phyloP scores from a whole-genome alignment of 2,797 vertebrate genomes.

The Leucoraja ocellata region DNA sequence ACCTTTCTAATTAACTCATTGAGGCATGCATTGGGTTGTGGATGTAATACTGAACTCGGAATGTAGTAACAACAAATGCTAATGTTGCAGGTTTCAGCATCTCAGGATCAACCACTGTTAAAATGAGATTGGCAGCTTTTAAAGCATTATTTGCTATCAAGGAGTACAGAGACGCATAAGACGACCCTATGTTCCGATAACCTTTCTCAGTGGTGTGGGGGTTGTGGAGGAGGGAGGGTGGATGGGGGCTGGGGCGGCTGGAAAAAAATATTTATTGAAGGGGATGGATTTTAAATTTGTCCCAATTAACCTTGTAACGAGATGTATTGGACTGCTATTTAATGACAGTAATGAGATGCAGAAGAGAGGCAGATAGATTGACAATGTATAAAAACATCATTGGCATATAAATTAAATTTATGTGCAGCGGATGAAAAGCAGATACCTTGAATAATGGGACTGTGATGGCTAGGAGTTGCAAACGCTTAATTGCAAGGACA shows the following conservation, averaged over 20 bases:
- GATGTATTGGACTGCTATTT: slow-evolving; percentile 73
- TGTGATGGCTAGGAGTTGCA: slow-evolving; percentile 59
- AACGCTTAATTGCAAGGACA: slow-evolving; percentile 71
- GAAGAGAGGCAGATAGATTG: slow-evolving; percentile 62
- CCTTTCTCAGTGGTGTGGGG: slow-evolving; percentile 49
- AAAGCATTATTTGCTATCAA: slow-evolving; percentile 42
- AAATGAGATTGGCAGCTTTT: background rate
- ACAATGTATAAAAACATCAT: slow-evolving; percentile 76
- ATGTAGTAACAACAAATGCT: background rate
- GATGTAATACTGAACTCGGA: background rate
- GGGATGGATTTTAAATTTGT: slow-evolving; percentile 70
- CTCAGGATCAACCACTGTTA: slow-evolving; percentile 17
- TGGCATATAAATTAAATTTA: slow-evolving; percentile 80
- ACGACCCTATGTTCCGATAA: slow-evolving; percentile 47
- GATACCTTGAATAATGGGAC: slow-evolving; percentile 58
- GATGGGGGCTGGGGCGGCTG: slow-evolving; percentile 48
- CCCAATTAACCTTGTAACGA: slow-evolving; percentile 87
- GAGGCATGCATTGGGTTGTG: background rate
- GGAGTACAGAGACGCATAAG: slow-evolving; percentile 45
- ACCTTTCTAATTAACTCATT: slow-evolving; percentile 15
- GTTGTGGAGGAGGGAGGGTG: background rate
- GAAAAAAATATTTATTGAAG: slow-evolving; percentile 67
- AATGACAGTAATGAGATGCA: slow-evolving; percentile 84
- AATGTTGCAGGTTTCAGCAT: background rate
- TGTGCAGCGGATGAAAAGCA: slow-evolving; percentile 55